Conservation (phyloP, 1,140 invertebrate genomes). For the Dendroctonus valens region DNA sequence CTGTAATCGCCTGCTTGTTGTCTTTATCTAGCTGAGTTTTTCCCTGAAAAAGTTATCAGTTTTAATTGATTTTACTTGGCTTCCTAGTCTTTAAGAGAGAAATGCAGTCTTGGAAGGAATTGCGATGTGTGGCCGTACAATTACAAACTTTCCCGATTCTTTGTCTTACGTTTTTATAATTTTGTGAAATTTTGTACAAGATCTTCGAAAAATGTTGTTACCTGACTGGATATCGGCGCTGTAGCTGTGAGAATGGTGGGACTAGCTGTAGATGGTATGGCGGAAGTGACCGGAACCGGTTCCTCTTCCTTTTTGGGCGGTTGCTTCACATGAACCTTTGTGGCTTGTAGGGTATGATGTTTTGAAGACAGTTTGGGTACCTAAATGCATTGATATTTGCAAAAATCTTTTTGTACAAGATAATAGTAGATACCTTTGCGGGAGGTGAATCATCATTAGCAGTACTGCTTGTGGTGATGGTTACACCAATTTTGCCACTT, state of each 20-base stretch:
- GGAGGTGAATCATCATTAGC: constrained; percentile 57
- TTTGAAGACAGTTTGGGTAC: constrained; percentile 5
- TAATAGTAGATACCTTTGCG: constrained; percentile 50
- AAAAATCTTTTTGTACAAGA: neutral
- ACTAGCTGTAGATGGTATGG: constrained; percentile 20
- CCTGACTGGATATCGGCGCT: constrained; percentile 20
- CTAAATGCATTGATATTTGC: neutral
- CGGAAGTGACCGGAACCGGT: constrained; percentile 2
- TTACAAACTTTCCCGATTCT: too few relatives aligned
- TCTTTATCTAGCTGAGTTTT: constrained; percentile 41
- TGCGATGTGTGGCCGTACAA: too few relatives aligned
- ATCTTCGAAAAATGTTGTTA: constrained; percentile 2
- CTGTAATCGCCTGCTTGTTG: constrained; percentile 47
- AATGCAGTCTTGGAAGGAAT: too few relatives aligned
- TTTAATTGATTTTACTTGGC: too few relatives aligned
- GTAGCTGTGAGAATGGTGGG: constrained; percentile 19
- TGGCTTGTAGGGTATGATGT: neutral
- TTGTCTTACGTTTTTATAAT: too few relatives aligned
- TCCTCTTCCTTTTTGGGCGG: constrained; percentile 2
- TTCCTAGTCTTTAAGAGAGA: too few relatives aligned
- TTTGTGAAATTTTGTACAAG: too few relatives aligned
- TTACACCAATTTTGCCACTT: constrained; percentile 85
- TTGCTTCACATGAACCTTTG: neutral
- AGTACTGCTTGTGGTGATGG: constrained; percentile 73
- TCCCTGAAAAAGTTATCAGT: constrained; percentile 9